phyloP scores from a whole-genome alignment of 2,797 vertebrate genomes.

The Syndactyla subalaris region DNA sequence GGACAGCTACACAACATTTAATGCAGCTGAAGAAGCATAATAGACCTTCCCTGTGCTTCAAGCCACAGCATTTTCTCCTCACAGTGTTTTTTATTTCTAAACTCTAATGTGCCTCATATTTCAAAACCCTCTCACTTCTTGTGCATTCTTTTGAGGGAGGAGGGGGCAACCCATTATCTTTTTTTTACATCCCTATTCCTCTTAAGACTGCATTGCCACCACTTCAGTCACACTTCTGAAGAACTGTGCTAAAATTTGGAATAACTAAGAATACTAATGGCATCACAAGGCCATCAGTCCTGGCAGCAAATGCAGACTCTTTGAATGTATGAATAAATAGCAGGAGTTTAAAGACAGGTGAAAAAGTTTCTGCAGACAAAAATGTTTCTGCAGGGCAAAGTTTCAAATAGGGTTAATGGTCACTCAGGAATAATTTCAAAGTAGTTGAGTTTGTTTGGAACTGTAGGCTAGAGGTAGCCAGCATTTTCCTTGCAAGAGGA shows the following conservation, averaged over 20 bases:
- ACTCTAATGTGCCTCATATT: not conserved
- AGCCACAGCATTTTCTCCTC: not conserved
- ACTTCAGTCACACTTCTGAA: not conserved
- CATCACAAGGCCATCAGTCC: constrained; percentile 8
- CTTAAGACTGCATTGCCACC: not conserved
- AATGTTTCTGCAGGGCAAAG: not conserved
- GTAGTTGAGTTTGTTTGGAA: not conserved
- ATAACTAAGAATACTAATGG: constrained; percentile 1
- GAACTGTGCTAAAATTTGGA: constrained; percentile 7
- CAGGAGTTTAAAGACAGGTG: not conserved
- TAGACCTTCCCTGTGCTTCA: not conserved
- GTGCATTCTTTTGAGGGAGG: not conserved
- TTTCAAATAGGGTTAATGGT: not conserved
- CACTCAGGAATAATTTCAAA: not conserved
- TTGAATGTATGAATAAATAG: constrained; percentile 19
- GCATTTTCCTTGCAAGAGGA: not conserved
- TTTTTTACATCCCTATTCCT: not conserved
- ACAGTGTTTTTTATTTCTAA: not conserved
- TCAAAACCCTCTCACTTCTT: not conserved
- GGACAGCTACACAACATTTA: not conserved
- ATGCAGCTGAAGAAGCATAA: not conserved
- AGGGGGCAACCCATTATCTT: not conserved
- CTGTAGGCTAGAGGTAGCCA: not conserved
- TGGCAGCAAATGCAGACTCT: not conserved
- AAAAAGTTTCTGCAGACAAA: not conserved